These are phyloP conservation scores for Augiades crinisus DNA, from an alignment of 2,888 invertebrate genomes.

Conservation along the genomic window DNA sequence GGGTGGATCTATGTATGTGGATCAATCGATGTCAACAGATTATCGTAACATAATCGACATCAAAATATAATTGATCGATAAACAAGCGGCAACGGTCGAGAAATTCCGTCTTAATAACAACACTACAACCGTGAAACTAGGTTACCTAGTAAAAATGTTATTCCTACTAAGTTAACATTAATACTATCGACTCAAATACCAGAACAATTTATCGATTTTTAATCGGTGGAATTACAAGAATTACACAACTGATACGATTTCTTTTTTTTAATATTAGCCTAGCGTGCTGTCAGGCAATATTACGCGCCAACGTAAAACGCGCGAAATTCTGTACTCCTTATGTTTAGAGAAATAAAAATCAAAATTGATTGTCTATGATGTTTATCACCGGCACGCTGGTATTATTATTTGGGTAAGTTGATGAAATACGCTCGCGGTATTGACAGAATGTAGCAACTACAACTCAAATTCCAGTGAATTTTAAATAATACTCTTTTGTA, in stretches of 20 bases:
- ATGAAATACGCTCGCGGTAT: conserved; percentile 9
- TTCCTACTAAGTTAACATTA: no score
- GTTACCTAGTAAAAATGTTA: no score
- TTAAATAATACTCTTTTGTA: neutral
- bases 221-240: conserved; percentile 19
- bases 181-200: conserved; percentile 4
- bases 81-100: no score
- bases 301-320: neutral
- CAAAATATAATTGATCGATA: no score
- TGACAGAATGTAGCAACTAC: neutral
- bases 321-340: neutral
- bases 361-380: conserved; percentile 5
- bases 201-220: conserved; percentile 13
- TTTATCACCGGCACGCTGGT: neutral
- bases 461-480: neutral
- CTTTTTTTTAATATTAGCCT: conserved; percentile 15
- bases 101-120: no score
- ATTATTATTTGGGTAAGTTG: neutral
- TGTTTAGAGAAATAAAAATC: neutral
- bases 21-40: no score
- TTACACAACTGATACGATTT: conserved; percentile 22
- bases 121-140: no score
- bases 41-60: no score
- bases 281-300: conserved; percentile 11
- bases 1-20: no score